Evolutionary conservation across 2,797 vertebrate species (phyloP).

Genomic region (Danionella dracula): DNA sequence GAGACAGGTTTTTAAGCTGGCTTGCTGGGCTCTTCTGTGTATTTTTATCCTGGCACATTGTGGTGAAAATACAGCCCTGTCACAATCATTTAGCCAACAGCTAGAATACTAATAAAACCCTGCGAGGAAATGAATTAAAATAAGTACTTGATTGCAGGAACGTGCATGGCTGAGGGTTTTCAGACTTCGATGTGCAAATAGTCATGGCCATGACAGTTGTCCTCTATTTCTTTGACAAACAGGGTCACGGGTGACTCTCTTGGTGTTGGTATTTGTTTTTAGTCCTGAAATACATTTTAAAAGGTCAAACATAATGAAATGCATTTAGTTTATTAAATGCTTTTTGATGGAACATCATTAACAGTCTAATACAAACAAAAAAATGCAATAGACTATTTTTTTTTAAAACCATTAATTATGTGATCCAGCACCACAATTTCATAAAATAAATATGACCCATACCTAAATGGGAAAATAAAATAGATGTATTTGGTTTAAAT

Average conservation of each 20-base stretch:
- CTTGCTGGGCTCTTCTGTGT: slow-evolving; percentile 44
- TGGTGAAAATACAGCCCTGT: slow-evolving; percentile 45
- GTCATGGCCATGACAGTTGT: slow-evolving; percentile 36
- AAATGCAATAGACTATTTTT: background rate
- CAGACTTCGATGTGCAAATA: slow-evolving; percentile 44
- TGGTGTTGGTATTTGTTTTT: background rate
- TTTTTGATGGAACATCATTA: background rate
- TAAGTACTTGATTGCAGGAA: slow-evolving; percentile 50
- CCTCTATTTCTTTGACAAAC: slow-evolving; percentile 15
- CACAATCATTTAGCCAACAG: slow-evolving; percentile 53
- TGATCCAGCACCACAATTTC: slow-evolving; percentile 9
- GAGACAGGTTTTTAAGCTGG: slow-evolving; percentile 30
- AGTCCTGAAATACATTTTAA: too few relatives aligned
- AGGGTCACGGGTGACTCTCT: slow-evolving; percentile 7
- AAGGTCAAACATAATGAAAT: too few relatives aligned
- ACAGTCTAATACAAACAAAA: background rate
- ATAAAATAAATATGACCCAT: too few relatives aligned
- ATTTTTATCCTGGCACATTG: slow-evolving; percentile 40
- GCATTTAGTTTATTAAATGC: too few relatives aligned
- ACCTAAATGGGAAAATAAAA: too few relatives aligned
- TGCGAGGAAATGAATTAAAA: slow-evolving; percentile 51
- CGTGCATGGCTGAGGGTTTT: slow-evolving; percentile 45
- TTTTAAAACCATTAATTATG: background rate
- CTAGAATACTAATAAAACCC: slow-evolving; percentile 56
- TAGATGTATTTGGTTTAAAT: too few relatives aligned